Percentiles rank a stretch among this genome's conserved stretches.
Evolutionary conservation across 2,797 vertebrate species (phyloP).

Genomic region (Mus caroli): DNA sequence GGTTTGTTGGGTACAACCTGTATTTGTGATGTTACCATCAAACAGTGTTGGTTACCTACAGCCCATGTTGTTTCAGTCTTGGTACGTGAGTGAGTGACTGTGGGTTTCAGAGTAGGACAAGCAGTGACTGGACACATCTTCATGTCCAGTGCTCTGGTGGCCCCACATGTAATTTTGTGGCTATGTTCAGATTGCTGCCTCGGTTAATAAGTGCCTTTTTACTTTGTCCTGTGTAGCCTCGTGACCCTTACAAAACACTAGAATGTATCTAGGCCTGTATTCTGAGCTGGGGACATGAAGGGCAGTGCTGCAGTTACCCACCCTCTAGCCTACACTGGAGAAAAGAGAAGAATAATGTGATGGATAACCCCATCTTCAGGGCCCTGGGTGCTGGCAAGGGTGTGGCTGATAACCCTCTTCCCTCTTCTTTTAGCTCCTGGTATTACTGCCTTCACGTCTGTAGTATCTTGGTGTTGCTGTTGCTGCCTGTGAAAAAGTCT

Average conservation of each 20-base stretch:
- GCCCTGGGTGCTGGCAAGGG: background rate
- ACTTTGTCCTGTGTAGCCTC: background rate
- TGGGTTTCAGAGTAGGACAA: background rate
- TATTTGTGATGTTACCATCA: background rate
- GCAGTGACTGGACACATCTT: background rate
- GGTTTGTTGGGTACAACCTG: background rate
- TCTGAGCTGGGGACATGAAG: too few relatives aligned
- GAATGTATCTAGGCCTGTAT: background rate
- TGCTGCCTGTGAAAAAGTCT: conserved; percentile 93
- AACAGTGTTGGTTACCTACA: background rate
- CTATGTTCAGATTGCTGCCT: background rate
- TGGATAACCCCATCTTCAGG: background rate
- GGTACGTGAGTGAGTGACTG: background rate
- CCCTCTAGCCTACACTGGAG: background rate
- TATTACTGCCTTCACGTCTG: conserved; percentile 95
- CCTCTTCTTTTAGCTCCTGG: conserved; percentile 93
- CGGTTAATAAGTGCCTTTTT: background rate
- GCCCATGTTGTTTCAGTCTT: background rate
- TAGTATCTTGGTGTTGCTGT: conserved; percentile 92
- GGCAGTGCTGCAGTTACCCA: too few relatives aligned
- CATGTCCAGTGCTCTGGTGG: background rate
- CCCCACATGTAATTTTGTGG: background rate
- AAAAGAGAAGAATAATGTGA: background rate
- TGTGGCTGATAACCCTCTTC: conserved; percentile 50
- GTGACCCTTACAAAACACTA: background rate